These are phyloP conservation scores for Hylyphantes graminicola DNA, from an alignment of 1,140 invertebrate species.

Conservation along the genomic window DNA sequence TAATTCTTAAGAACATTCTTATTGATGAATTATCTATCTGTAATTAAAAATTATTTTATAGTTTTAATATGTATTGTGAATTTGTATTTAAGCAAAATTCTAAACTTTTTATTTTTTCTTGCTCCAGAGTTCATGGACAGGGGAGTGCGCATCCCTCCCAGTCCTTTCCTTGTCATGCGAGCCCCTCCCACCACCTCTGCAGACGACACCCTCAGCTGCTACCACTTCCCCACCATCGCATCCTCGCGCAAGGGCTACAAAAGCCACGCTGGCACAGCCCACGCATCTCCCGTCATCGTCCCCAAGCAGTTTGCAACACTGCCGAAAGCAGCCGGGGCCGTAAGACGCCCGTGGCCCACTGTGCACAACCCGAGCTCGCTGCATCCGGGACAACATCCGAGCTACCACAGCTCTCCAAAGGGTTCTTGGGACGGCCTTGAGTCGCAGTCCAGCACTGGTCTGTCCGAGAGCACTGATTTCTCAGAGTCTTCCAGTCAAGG, in stretches of 20 bases:
- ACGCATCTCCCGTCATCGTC: slow-evolving; percentile 42
- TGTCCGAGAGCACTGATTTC: slow-evolving; percentile 59
- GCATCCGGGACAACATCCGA: not conserved
- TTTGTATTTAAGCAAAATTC: too few relatives aligned
- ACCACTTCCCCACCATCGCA: slow-evolving; percentile 26
- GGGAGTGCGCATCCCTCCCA: slow-evolving; percentile 47
- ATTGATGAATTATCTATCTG: too few relatives aligned
- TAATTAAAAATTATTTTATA: too few relatives aligned
- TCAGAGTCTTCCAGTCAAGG: slow-evolving; percentile 58
- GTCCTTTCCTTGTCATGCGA: slow-evolving; percentile 34
- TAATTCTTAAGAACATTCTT: too few relatives aligned
- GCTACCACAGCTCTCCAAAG: slow-evolving; percentile 19
- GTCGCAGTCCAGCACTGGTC: slow-evolving; percentile 54
- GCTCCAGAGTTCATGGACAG: slow-evolving; percentile 52
- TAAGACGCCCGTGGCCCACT: slow-evolving; percentile 29
- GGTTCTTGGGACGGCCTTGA: slow-evolving; percentile 60
- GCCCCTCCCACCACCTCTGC: not conserved
- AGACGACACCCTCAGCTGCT: slow-evolving; percentile 43
- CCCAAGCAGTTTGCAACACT: slow-evolving; percentile 59
- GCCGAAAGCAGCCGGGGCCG: slow-evolving; percentile 49
- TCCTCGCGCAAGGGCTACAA: slow-evolving; percentile 33
- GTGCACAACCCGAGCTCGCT: slow-evolving; percentile 10
- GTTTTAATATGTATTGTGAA: too few relatives aligned
- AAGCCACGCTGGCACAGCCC: slow-evolving; percentile 35
- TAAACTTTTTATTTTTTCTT: not conserved